Evolutionary conservation across 1,140 invertebrate species (phyloP).

Genomic region (Globodera rostochiensis): DNA sequence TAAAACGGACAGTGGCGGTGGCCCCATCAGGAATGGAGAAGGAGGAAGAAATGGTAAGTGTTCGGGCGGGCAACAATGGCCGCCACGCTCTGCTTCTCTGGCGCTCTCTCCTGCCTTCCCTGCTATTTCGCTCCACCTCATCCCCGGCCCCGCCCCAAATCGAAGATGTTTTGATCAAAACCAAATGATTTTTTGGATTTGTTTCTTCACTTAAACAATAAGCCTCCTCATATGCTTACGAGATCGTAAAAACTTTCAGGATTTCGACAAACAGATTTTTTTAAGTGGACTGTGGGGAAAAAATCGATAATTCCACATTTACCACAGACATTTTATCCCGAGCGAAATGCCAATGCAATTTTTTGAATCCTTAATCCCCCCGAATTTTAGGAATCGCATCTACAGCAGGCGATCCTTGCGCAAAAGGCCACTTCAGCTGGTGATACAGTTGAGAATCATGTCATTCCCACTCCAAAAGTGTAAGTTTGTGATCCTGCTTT

Average conservation of each 20-base stretch:
- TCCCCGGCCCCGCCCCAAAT: conserved; percentile 4
- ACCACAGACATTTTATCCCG: conserved; percentile 12
- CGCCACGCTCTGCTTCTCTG: conserved; percentile 40
- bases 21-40: conserved; percentile 54
- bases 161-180: background rate
- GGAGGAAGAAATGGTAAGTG: conserved; percentile 51
- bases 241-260: background rate
- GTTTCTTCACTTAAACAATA: background rate
- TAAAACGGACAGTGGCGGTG: conserved; percentile 42
- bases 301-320: conserved; percentile 21
- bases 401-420: conserved; percentile 48
- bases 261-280: background rate
- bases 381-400: conserved; percentile 43
- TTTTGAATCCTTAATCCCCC: background rate
- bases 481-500: background rate
- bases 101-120: conserved; percentile 14
- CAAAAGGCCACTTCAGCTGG: conserved; percentile 50
- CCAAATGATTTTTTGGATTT: background rate
- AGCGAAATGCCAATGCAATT: conserved; percentile 22
- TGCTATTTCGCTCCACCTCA: conserved; percentile 14
- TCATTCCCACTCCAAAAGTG: conserved; percentile 46
- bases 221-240: background rate
- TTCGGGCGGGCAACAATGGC: conserved; percentile 27
- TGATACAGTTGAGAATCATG: conserved; percentile 41
- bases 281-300: background rate